These are phyloP conservation scores for Frankliniella fusca DNA, from an alignment of 2,888 invertebrate genomes.

Conservation along the genomic window DNA sequence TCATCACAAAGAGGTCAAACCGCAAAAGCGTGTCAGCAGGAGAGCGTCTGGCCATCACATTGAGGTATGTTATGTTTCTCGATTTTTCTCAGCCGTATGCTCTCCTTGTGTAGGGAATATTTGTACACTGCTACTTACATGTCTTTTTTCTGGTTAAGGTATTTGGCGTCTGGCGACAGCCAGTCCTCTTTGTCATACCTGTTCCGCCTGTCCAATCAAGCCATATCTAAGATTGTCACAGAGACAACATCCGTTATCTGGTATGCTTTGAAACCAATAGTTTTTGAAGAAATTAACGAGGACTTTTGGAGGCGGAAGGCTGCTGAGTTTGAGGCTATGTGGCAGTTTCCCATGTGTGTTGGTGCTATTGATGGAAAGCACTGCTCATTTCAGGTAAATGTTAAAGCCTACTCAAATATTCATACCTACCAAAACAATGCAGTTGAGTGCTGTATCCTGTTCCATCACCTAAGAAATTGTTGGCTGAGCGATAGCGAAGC, in stretches of 20 bases:
- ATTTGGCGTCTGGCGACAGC: not conserved
- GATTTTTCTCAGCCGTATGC: no score
- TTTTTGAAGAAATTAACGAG: not conserved
- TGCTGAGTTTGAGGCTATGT: not conserved
- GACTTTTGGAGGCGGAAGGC: not conserved
- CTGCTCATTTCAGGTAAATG: not conserved
- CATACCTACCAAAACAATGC: not conserved
- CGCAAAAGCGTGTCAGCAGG: no score
- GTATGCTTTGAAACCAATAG: not conserved
- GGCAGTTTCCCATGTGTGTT: conserved; percentile 8
- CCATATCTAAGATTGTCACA: not conserved
- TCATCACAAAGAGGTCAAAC: no score
- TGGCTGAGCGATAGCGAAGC: no score
- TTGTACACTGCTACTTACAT: no score
- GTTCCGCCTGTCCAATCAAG: not conserved
- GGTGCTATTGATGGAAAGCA: conserved; percentile 1
- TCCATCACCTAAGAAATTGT: not conserved
- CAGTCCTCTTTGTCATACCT: not conserved
- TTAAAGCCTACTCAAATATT: no score
- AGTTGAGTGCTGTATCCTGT: not conserved
- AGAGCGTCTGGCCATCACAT: no score
- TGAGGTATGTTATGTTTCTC: no score
- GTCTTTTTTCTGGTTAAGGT: not conserved
- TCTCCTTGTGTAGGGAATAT: no score
- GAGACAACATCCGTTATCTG: not conserved